Evolutionary conservation across 2,888 invertebrate genomes (phyloP), one percentile per base, ranked within the genome.

Genomic region (Hypomecis punctinalis): DNA sequence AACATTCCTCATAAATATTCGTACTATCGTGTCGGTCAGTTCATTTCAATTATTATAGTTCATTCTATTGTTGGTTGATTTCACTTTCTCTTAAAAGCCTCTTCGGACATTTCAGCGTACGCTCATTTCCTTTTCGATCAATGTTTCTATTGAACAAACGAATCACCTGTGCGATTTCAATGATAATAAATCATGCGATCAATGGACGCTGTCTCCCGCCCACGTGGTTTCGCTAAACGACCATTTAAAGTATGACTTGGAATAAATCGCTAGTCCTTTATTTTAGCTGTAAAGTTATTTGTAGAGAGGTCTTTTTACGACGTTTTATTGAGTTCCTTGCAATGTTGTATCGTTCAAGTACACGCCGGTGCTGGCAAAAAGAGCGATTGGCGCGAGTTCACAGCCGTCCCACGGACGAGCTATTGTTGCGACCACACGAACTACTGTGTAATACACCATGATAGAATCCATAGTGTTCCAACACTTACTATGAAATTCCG

Each of bases 131-230:
- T 61, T 68, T 70, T 66, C 46, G 58, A 67, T 71, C 66, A 64
- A 68, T 68, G 65, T 67, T 63, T 60, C 39, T 66, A 42, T 51
- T 40, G 64, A 74, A 76, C 74, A 77, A 79, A 76, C 73, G 75
- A 79, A 76, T 78, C 81, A 78, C 76, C 79, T 81, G 77, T 78
- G 82, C 79, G 73, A 79, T 80, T 79, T 81, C 78, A 81, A 84
- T 84, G 79, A 80, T 80, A 71, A 86, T 87, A 85, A 84, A 86
- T 87, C 85, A 82, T 78, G 66, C 75, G 72, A 79, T 83, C 78
- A 82, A 83, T 81, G 77, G 77, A 69, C 78, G 75, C 76, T 60
- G 63, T 76, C 76, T 62, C 66, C 80, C 79, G 74, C 80, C 80
- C 81, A 78, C 76, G 68, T 68, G 55, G 63, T 64, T 69, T 69